Evolutionary conservation across 2,797 vertebrate species (phyloP).

Genomic region (Enteromius radiatus): DNA sequence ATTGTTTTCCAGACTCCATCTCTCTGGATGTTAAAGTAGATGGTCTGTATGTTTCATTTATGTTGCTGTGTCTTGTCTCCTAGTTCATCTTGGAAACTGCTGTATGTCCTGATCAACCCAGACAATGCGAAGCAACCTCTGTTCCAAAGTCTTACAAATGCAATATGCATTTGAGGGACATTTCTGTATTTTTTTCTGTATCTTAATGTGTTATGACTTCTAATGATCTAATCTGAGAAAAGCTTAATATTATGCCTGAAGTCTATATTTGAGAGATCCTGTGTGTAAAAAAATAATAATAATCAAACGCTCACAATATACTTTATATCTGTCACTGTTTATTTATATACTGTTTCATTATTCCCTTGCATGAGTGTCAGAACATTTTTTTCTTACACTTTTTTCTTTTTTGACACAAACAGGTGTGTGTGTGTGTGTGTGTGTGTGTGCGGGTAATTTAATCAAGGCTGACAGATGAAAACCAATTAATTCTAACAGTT

Average conservation of each 20-base stretch:
- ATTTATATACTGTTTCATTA: neutral
- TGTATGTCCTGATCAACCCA: neutral
- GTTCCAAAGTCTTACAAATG: neutral
- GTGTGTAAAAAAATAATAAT: no score
- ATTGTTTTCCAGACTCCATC: neutral
- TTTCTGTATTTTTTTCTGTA: neutral
- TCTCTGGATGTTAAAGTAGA: neutral
- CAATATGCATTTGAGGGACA: neutral
- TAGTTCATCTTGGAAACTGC: conserved; percentile 3
- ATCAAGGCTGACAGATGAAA: neutral
- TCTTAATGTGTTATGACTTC: neutral
- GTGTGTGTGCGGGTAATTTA: neutral
- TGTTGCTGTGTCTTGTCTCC: neutral
- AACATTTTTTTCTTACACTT: conserved; percentile 27
- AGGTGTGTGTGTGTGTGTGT: neutral
- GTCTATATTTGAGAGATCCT: neutral
- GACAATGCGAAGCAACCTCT: neutral
- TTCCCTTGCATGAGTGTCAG: conserved; percentile 34
- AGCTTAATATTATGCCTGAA: neutral
- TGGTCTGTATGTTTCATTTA: conserved; percentile 16
- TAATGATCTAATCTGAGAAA: neutral
- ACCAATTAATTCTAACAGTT: neutral
- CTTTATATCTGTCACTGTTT: neutral
- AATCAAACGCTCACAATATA: neutral
- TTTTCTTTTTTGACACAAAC: conserved; percentile 4